Percentiles rank a stretch among this genome's conserved stretches.
These are phyloP conservation scores for Linhomoeus sp. DNA, from an alignment of 2,888 invertebrate genomes.

Conservation along the genomic window DNA sequence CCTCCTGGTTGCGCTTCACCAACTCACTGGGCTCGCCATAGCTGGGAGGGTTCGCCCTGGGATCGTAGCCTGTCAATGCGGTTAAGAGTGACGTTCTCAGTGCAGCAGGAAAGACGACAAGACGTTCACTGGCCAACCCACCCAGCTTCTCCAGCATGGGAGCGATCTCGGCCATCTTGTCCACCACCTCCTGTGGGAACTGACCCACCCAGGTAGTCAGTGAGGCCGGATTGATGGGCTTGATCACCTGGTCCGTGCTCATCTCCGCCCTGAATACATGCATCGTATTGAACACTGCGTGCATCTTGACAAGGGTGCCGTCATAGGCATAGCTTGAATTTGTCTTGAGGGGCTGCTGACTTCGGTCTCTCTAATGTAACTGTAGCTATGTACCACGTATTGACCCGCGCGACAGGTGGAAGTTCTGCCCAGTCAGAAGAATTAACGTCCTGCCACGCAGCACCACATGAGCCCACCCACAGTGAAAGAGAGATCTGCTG, in stretches of 20 bases:
- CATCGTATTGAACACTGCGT: no score
- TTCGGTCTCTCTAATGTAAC: no score
- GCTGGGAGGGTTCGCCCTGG: constrained; percentile 79
- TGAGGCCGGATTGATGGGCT: constrained; percentile 88
- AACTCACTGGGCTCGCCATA: constrained; percentile 61
- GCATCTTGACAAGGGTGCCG: no score
- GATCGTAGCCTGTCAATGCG: constrained; percentile 87
- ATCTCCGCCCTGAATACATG: constrained; percentile 90
- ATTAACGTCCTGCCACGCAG: constrained; percentile 9
- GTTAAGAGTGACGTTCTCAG: no score
- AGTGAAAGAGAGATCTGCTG: constrained; percentile 28
- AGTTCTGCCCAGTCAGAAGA: no score
- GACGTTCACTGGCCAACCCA: no score
- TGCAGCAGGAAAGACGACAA: neutral
- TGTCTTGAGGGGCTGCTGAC: no score
- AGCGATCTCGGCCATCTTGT: constrained; percentile 33
- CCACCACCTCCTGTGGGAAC: constrained; percentile 56
- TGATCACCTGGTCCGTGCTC: constrained; percentile 94
- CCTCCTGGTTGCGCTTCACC: neutral
- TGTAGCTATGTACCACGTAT: no score
- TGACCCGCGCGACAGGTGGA: no score
- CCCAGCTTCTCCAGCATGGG: constrained; percentile 31
- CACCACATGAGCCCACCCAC: constrained; percentile 47
- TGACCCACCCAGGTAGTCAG: constrained; percentile 39
- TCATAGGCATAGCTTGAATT: no score